Evolutionary conservation across 2,888 invertebrate genomes (phyloP), one percentile per base, ranked within the genome.

Genomic region (Eurytoma californica): DNA sequence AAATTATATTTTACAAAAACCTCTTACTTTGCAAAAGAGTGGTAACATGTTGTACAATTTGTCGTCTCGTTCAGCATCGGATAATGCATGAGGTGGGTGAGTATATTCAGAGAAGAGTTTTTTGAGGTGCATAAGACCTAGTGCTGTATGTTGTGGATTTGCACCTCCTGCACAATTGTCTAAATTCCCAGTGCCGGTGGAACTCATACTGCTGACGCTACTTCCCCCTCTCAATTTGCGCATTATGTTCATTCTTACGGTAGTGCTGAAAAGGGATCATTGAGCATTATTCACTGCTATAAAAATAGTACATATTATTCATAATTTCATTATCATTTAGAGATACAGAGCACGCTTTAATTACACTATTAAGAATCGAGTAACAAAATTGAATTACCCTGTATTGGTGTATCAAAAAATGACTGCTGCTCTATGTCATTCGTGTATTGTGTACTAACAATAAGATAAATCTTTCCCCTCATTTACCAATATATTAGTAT

Each of bases 41-140:
- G 99, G 99, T 88, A 99, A 92, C 97, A 99, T 98, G 90, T 97
- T 97, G 91, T 98, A 98, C 16, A 99, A 92, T 91, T 97, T 97
- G 88, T 96, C 96, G 91, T 98, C 98, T 87, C 95, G 94, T 90
- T 97, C 97, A 75, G 93, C 92, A 82, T 97, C 96, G 60, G 94
- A 93, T 16, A 97, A 92, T 3, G 95, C 94, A 85, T 96, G 95
- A 55, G 95, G 92, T 57, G 97, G 97, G 91, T 98, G 97, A 53
- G 96, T 95, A 88, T 97, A 98, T 90, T 98, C 98, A 72, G 96
- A 95, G 91, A 98, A 99, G 57, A 99, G 93, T 91, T 99, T 99
- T 88, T 98, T 96, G 69, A 99, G 93, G 89, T 99, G 98, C 95
- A 97, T 97, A 77, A 99, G 93, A 55, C 98, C 98, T 79, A 99